Evolutionary conservation across 2,888 invertebrate genomes (phyloP), one percentile per base, ranked within the genome.

Genomic region (Mythimna lalbum): DNA sequence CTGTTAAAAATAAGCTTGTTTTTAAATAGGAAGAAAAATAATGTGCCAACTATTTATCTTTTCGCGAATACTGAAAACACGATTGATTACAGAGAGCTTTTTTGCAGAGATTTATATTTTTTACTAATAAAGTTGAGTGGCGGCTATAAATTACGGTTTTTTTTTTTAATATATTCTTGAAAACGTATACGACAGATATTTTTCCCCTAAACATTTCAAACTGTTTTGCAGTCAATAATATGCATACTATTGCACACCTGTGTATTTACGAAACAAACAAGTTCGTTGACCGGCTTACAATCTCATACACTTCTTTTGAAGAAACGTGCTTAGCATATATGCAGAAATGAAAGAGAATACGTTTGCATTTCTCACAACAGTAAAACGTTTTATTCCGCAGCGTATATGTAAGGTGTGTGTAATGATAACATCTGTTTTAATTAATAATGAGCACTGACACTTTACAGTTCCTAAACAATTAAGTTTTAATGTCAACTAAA

Each of bases 1-100:
- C 39, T 56, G 55, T 65, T 47, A 80, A 75, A 80, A 80, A 80
- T 78, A 80, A 1, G 5, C 47, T 80, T 63, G 62, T 80, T 69
- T 80, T 75, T 10, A 69, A 69, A 66, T 52, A 39, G 39, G 36
- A 66, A 63, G 49, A 62, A 65, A 49, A 63, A 62, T 75, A 0
- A 73, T 56, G 62, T 78, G 78, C 76, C 80, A 78, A 80, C 50
- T 63, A 69, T 73, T 60, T 67, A 56, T 73, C 23, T 63, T 62
- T 59, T 50, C 23, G 21, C 63, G 33, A 68, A 61, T 71, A 56
- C 49, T 70, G 67, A 68, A 67, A 67, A 23, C 36, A 56, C 55
- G 74, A 77, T 79, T 68, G 68, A 79, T 79, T 69, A 27, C 52
- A 43, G 31, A 43, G 19, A 52, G 21, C 5, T 63, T 63, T 67